Conservation (phyloP, 37 sponge, comb jelly and placozoan genomes). For the Beroe ovata region DNA sequence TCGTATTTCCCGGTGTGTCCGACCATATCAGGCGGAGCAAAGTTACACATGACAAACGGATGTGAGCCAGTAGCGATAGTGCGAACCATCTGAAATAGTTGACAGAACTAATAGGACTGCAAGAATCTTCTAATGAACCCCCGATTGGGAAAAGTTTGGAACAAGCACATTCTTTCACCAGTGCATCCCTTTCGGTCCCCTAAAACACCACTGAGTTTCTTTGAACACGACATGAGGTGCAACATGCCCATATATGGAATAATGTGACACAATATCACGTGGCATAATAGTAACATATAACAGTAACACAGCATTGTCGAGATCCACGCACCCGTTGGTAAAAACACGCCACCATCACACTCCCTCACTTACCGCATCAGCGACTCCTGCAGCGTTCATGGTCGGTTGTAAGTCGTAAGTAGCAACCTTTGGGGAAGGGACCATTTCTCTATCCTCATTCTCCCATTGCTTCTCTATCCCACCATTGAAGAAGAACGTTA, state of each 20-base stretch:
- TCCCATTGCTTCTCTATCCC: constrained; percentile 80
- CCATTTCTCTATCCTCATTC: constrained; percentile 82
- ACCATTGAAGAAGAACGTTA: constrained; percentile 99
- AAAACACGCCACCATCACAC: no score
- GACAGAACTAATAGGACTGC: no score
- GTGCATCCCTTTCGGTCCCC: background rate
- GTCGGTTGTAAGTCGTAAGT: constrained; percentile 96
- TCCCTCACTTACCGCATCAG: constrained; percentile 73
- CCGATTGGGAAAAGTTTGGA: no score
- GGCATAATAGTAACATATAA: no score
- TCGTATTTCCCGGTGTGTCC: constrained; percentile 98
- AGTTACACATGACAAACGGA: constrained; percentile 96
- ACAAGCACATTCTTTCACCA: background rate
- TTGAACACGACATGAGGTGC: no score
- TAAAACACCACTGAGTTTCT: no score
- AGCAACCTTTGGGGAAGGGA: constrained; percentile 93
- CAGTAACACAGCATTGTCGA: no score
- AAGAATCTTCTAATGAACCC: no score
- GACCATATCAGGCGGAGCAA: constrained; percentile 99
- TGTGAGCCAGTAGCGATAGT: constrained; percentile 80
- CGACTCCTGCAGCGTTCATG: constrained; percentile 93
- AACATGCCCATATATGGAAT: no score
- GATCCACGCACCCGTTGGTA: no score
- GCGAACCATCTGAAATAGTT: constrained; percentile 76
- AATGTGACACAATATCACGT: no score